Percentiles rank a stretch among this genome's conserved stretches.
phyloP scores from a whole-genome alignment of 2,797 vertebrate species.

The Anolis apletophallus region DNA sequence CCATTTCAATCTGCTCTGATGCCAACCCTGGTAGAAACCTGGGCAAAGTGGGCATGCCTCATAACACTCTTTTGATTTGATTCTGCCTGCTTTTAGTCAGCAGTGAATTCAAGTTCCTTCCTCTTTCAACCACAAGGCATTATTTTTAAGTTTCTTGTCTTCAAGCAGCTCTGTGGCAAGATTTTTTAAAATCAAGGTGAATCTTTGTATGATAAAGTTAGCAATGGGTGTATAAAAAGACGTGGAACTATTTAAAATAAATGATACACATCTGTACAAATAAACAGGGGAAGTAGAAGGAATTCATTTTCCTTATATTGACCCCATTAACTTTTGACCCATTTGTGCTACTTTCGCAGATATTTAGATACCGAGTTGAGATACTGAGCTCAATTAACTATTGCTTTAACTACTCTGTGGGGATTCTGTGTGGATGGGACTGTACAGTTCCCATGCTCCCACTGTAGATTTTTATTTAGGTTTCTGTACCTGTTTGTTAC shows the following conservation, averaged over 20 bases:
- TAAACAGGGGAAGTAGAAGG: background rate
- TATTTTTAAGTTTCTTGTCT: background rate
- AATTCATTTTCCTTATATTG: background rate
- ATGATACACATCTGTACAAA: background rate
- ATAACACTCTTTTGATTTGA: background rate
- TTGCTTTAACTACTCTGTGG: background rate
- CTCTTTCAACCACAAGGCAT: slow-evolving; percentile 13
- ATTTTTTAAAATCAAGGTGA: slow-evolving; percentile 4
- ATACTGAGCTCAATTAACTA: background rate
- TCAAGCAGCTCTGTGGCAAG: slow-evolving; percentile 2
- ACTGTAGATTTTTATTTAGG: background rate
- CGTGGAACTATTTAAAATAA: slow-evolving; percentile 19
- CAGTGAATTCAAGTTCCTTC: background rate
- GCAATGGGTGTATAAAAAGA: too few relatives aligned
- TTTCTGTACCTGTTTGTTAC: background rate
- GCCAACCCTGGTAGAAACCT: too few relatives aligned
- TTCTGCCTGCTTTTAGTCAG: background rate
- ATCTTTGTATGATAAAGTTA: slow-evolving; percentile 15
- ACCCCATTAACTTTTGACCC: background rate
- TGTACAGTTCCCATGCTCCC: background rate
- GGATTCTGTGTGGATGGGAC: background rate
- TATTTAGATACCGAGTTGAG: background rate
- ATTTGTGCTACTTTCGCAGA: background rate
- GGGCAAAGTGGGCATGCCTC: background rate
- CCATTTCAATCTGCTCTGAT: background rate